These are phyloP conservation scores for Muscicapa comitata DNA, from an alignment of 2,797 vertebrate genomes.

Conservation along the genomic window DNA sequence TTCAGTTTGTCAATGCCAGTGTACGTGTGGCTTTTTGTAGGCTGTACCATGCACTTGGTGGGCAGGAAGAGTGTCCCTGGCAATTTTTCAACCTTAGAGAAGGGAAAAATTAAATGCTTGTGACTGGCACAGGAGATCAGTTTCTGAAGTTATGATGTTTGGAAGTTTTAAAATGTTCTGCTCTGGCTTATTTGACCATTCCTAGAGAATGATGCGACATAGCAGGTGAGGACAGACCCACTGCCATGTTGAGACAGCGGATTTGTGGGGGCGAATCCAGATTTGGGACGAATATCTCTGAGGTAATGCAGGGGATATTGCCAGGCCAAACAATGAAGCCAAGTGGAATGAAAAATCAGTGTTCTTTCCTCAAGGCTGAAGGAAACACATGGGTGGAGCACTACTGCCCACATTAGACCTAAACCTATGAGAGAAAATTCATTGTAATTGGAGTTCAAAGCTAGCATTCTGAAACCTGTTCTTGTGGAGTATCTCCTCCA, in stretches of 20 bases:
- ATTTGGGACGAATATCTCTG: background rate
- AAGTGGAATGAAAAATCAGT: background rate
- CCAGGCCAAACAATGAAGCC: background rate
- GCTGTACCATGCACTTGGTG: background rate
- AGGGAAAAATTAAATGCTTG: background rate
- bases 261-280: fast-evolving
- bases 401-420: background rate
- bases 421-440: background rate
- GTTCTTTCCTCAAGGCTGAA: background rate
- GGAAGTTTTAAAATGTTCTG: background rate
- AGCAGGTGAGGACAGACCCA: background rate
- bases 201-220: background rate
- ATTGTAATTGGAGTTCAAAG: background rate
- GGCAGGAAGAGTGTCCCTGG: background rate
- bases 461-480: background rate
- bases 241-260: fast-evolving
- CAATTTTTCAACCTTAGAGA: background rate
- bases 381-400: background rate
- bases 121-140: background rate
- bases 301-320: background rate
- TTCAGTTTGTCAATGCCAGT: background rate
- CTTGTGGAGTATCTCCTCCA: background rate
- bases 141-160: background rate
- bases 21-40: background rate
- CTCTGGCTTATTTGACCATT: background rate